phyloP scores from a whole-genome alignment of 2,888 invertebrate genomes.

The Dryococelus australis region DNA sequence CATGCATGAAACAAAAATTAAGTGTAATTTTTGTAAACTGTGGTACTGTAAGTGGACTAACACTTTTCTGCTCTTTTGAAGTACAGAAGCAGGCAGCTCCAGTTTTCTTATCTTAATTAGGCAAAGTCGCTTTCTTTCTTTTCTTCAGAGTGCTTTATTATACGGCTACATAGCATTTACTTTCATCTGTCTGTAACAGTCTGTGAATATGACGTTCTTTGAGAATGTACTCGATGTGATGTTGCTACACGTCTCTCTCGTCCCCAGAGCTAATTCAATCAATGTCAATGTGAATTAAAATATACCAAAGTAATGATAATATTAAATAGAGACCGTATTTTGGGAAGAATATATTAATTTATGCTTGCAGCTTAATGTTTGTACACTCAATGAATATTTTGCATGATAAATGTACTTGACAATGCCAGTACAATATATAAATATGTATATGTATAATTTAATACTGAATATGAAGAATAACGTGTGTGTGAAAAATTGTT shows the following conservation, averaged over 20 bases:
- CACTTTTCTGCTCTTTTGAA: background rate
- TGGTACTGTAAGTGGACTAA: background rate
- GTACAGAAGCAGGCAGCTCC: background rate
- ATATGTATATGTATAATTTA: background rate
- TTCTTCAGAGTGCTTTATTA: background rate
- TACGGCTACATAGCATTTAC: background rate
- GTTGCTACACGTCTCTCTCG: background rate
- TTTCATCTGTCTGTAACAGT: background rate
- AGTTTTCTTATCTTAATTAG: background rate
- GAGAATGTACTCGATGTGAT: background rate
- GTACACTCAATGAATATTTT: background rate
- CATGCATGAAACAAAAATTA: background rate
- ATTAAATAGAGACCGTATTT: background rate
- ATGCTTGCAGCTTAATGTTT: conserved; percentile 11
- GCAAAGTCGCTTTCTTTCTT: background rate
- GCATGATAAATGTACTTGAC: conserved; percentile 10
- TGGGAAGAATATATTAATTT: conserved; percentile 16
- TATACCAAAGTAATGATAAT: background rate
- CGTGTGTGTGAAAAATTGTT: background rate
- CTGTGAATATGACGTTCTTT: background rate
- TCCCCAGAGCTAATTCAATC: background rate
- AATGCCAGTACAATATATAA: conserved; percentile 1
- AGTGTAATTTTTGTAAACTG: background rate
- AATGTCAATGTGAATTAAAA: background rate
- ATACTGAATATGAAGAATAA: background rate